Evolutionary conservation across 2,888 invertebrate species (phyloP).

Genomic region (Drosophila demipolita): DNA sequence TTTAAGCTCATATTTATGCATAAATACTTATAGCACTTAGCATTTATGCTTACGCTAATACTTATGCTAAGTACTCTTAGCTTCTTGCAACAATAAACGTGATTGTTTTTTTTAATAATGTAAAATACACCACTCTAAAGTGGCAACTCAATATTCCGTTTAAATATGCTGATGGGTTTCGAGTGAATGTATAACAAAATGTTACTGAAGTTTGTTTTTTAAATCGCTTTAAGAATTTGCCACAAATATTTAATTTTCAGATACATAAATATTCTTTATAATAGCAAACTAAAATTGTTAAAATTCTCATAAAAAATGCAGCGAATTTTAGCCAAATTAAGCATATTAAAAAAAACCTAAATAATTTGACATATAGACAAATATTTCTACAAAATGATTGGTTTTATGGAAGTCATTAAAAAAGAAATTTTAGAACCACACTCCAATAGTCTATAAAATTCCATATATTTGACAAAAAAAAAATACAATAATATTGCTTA

Average conservation of each 20-base stretch:
- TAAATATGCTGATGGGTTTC: background rate
- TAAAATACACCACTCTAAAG: background rate
- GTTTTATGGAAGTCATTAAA: background rate
- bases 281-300: background rate
- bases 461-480: background rate
- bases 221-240: background rate
- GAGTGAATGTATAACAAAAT: background rate
- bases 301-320: background rate
- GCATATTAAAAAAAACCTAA: background rate
- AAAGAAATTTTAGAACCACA: background rate
- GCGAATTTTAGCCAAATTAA: background rate
- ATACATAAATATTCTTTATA: background rate
- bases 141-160: background rate
- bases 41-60: background rate
- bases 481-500: no score
- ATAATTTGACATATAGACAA: background rate
- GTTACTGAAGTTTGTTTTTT: background rate
- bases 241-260: no score
- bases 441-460: background rate
- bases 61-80: background rate
- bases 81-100: background rate
- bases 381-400: background rate
- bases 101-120: background rate
- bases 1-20: background rate
- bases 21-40: background rate